These are phyloP conservation scores for Pomatorhinus ruficollis DNA, from an alignment of 2,113 vertebrate genomes.

Conservation along the genomic window DNA sequence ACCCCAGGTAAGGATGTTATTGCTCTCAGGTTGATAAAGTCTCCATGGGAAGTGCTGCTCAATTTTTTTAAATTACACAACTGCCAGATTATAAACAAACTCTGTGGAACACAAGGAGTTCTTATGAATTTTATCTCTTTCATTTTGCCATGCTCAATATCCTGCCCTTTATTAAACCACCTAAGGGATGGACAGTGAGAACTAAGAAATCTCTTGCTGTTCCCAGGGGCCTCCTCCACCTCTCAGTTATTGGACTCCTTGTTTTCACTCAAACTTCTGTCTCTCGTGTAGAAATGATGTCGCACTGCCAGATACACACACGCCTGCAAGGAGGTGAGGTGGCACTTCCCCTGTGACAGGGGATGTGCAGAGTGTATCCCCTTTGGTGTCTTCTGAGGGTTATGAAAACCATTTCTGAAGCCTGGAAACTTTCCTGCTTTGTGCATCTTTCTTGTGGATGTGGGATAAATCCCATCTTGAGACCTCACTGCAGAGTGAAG, in stretches of 20 bases:
- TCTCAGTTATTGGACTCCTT: neutral
- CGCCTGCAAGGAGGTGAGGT: neutral
- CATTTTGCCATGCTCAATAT: conserved; percentile 2
- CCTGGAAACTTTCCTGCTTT: neutral
- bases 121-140: conserved; percentile 8
- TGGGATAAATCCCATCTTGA: neutral
- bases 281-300: neutral
- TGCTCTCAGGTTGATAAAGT: conserved; percentile 12
- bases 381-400: neutral
- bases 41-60: neutral
- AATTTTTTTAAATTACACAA: neutral
- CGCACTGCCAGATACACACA: neutral
- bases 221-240: neutral
- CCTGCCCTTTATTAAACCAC: conserved; percentile 50
- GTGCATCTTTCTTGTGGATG: accelerated
- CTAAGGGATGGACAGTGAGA: neutral
- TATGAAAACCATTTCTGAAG: neutral
- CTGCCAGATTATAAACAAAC: neutral
- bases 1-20: neutral
- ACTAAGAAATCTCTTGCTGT: neutral
- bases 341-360: neutral
- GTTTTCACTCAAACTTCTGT: neutral
- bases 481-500: neutral
- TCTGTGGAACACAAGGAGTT: neutral
- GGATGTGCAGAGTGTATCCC: accelerated